phyloP scores from a whole-genome alignment of 2,888 invertebrate genomes.

The Pseudanteris insignis region DNA sequence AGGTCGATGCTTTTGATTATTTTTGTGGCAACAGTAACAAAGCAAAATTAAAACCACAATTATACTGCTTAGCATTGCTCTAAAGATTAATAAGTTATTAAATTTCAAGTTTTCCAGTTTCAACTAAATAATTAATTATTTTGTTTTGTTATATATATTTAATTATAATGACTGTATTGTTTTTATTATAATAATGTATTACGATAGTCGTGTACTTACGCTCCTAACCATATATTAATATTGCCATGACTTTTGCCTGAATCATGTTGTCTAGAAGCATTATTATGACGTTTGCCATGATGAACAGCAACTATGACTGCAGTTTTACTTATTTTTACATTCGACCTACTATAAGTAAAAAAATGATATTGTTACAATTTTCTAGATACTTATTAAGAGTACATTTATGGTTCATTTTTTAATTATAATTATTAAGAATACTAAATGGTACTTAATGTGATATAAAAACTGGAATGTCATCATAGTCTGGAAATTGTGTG shows the following conservation, averaged over 20 bases:
- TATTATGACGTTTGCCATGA: conserved; percentile 12
- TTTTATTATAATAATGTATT: no score
- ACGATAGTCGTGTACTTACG: conserved; percentile 69
- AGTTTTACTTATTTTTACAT: conserved; percentile 39
- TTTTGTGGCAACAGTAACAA: conserved; percentile 78
- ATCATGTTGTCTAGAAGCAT: conserved; percentile 3
- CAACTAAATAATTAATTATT: no score
- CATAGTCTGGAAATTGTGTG: conserved; percentile 31
- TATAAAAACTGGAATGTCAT: conserved; percentile 15
- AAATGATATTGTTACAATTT: no score
- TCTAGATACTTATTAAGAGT: no score
- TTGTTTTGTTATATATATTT: no score
- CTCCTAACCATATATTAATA: conserved; percentile 80
- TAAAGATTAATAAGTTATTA: no score
- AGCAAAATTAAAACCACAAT: conserved; percentile 79
- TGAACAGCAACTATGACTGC: conserved; percentile 36
- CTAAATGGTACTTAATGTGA: conserved; percentile 40
- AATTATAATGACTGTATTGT: no score
- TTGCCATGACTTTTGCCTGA: conserved; percentile 67
- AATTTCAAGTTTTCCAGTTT: no score
- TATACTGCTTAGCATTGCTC: conserved; percentile 81
- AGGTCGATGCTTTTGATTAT: conserved; percentile 68
- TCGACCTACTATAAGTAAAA: conserved; percentile 20
- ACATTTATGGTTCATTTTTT: no score
- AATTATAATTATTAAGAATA: no score